Percentiles rank a stretch among this genome's conserved stretches.
phyloP scores from a whole-genome alignment of 2,797 vertebrate species.

The Cyclura pinguis region DNA sequence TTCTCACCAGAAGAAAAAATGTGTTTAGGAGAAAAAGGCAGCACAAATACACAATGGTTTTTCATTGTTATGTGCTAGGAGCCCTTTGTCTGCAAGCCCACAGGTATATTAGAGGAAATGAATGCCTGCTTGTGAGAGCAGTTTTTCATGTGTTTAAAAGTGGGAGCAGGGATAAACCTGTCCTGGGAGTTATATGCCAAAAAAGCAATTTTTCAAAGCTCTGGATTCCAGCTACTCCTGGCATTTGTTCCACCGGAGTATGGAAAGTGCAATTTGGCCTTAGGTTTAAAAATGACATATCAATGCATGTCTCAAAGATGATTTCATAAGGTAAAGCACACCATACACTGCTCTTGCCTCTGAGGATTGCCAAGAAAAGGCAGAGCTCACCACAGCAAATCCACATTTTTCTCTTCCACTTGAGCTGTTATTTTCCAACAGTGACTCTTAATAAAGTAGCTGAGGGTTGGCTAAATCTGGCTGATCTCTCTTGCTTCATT shows the following conservation, averaged over 20 bases:
- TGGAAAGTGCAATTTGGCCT: too few species aligned
- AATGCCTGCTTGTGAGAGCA: not conserved
- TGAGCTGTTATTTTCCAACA: accelerated
- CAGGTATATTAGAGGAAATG: not conserved
- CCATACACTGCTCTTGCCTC: not conserved
- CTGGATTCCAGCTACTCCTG: too few species aligned
- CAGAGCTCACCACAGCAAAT: not conserved
- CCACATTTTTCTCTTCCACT: not conserved
- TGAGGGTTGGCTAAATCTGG: accelerated
- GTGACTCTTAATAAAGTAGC: accelerated
- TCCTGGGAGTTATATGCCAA: too few species aligned
- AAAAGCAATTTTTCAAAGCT: too few species aligned
- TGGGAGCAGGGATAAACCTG: not conserved
- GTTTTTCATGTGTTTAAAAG: not conserved
- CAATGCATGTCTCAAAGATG: not conserved
- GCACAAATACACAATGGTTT: not conserved
- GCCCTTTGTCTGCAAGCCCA: not conserved
- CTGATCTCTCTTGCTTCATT: not conserved
- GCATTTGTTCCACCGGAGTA: too few species aligned
- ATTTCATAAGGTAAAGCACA: not conserved
- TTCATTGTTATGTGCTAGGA: not conserved
- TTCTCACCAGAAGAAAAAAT: not conserved
- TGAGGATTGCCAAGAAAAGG: not conserved
- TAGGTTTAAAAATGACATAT: too few species aligned
- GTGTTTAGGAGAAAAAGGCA: not conserved